Evolutionary conservation across 2,888 invertebrate genomes (phyloP), one percentile per base, ranked within the genome.

Genomic region (Argynnis bischoffii): DNA sequence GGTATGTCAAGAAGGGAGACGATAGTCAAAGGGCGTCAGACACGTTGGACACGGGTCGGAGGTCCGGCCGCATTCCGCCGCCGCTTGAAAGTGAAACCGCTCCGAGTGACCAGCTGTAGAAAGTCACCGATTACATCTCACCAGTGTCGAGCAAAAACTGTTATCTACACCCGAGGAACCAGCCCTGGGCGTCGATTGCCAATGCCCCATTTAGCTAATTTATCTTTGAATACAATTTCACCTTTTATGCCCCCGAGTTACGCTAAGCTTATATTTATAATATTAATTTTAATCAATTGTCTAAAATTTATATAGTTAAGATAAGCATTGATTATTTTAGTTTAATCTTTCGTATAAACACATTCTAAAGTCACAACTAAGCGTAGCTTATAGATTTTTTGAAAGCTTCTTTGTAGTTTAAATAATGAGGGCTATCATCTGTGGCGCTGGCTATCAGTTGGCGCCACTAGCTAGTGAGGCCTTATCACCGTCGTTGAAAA

Each of bases 21-120:
- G 60, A 2, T 41, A 41, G 48, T 67, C 31, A 41, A 64, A 74
- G 76, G 69, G 74, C 60, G 73, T 78, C 73, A 78, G 78, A 74
- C 75, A 74, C 77, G 76, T 78, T 74, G 76, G 80, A 81, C 81
- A 81, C 83, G 87, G 90, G 90, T 91, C 91, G 90, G 87, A 90
- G 92, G 90, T 91, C 87, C 89, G 90, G 87, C 88, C 91, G 88
- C 92, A 91, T 92, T 92, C 92, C 90, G 72, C 78, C 85, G 87
- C 81, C 85, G 87, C 85, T 88, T 82, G 92, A 92, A 92, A 92
- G 92, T 92, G 92, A 92, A 92, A 92, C 89, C 87, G 86, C 87
- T 81, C 82, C 83, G 84, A 66, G 74, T 76, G 75, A 88, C 88
- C 90, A 87, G 85, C 90, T 85, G 89, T 92, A 92, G 91, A 92